Base-by-base conservation (phyloP, 2,888 invertebrate species). In the Cremastinae sp. region DNA sequence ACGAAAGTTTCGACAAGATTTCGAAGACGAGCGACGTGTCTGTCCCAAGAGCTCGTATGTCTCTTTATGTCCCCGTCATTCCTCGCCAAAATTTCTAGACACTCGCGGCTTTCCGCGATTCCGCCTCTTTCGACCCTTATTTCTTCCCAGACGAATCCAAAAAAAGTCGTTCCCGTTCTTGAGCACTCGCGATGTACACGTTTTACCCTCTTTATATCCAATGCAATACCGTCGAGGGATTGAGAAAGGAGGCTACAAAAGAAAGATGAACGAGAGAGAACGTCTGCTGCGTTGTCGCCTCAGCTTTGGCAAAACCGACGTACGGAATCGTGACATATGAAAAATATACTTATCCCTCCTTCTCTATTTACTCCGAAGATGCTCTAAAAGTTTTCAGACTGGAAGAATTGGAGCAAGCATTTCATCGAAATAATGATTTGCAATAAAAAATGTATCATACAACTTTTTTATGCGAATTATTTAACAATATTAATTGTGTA, bases 121-220 rank as follows among this genome's bases (percentile, higher is more conserved):
- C 45, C 49, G 18, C 18, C 12, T 43, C 47, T 12, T 3, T 7
- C 20, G 53, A 16, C 43, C 59, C 53, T 61, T 61, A 61, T 70
- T 61, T 61, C 28, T 35, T n/a, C n/a, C n/a, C 61, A 43, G 51
- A 12, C 28, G 16, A 66, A 45, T 47, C 59, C 47, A 37, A 12
- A 37, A 14, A 61, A 64, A 71, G 70, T n/a, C 47, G 70, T 65
- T 16, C 71, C 56, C 61, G 49, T 62, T 51, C 49, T 66, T 41
- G 71, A 49, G 66, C 22, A 62, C 71, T 61, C 71, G 37, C 53
- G 41, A 41, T 22, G 47, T 28, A 62, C 70, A 49, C 61, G 65
- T 61, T 41, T 75, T 56, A 55, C 59, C 47, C 49, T 62, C 61
- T 71, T 75, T 37, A 71, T 53, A n/a, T n/a, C n/a, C 28, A 47